Conservation (phyloP, 2,888 invertebrate genomes). For the Leistus spinibarbis region DNA sequence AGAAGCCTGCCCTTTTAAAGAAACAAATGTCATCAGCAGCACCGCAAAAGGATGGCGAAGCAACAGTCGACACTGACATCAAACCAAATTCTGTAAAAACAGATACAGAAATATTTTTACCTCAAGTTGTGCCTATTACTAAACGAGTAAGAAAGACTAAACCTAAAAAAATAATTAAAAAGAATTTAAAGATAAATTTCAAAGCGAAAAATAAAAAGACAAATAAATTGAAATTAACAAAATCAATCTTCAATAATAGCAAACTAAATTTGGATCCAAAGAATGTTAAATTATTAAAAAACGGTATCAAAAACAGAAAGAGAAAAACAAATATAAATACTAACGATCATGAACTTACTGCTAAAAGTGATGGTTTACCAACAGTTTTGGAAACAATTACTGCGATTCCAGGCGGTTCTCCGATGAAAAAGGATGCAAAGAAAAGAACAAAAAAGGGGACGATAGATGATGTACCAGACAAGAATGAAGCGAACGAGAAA, state of each 20-base stretch:
- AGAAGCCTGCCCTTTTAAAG: slow-evolving; percentile 52
- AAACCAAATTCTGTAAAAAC: slow-evolving; percentile 44
- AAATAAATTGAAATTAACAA: slow-evolving; percentile 47
- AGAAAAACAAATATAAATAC: slow-evolving; percentile 41
- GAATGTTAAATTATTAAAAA: slow-evolving; percentile 51
- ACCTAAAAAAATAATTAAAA: slow-evolving; percentile 35
- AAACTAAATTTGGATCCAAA: slow-evolving; percentile 49
- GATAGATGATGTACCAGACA: slow-evolving; percentile 38
- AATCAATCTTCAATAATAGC: slow-evolving; percentile 49
- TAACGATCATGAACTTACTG: slow-evolving; percentile 40
- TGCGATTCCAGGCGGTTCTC: slow-evolving; percentile 40
- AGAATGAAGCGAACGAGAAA: slow-evolving; percentile 42
- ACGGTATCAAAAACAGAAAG: slow-evolving; percentile 49
- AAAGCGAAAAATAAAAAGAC: slow-evolving; percentile 49
- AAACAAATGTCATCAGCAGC: slow-evolving; percentile 51
- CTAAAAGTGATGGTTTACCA: slow-evolving; percentile 42
- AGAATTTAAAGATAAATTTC: slow-evolving; percentile 47
- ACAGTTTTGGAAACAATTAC: slow-evolving; percentile 52
- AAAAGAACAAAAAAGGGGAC: slow-evolving; percentile 40
- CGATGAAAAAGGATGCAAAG: slow-evolving; percentile 43
- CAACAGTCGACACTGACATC: slow-evolving; percentile 43
- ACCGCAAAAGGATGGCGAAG: slow-evolving; percentile 49
- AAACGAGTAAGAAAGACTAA: slow-evolving; percentile 35
- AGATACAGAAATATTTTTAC: slow-evolving; percentile 41
- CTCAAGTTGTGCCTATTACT: slow-evolving; percentile 6